Evolutionary conservation across 2,888 invertebrate species (phyloP).

Genomic region (Trissoscelio sp.): DNA sequence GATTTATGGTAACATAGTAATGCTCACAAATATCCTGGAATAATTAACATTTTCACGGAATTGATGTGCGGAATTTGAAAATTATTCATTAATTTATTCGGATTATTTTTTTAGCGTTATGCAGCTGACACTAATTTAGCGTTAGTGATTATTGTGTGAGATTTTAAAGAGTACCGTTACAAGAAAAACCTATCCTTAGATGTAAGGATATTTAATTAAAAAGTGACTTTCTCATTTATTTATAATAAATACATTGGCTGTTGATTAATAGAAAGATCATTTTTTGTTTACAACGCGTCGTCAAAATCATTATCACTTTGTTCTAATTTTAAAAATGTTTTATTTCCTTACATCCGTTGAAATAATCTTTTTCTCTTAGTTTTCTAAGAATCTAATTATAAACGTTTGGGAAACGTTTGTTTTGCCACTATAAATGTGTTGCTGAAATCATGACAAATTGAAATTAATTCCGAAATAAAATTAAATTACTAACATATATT

Average conservation of each 20-base stretch:
- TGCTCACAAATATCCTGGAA: slow-evolving; percentile 36
- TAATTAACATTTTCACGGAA: slow-evolving; percentile 47
- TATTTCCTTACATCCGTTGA: slow-evolving; percentile 40
- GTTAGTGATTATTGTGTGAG: not conserved
- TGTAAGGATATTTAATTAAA: too few species aligned
- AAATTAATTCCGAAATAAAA: slow-evolving; percentile 59
- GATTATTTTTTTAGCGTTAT: not conserved
- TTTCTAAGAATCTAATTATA: slow-evolving; percentile 50
- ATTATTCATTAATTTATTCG: slow-evolving; percentile 29
- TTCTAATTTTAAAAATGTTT: slow-evolving; percentile 46
- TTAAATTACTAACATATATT: slow-evolving; percentile 32
- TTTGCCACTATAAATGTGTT: slow-evolving; percentile 48
- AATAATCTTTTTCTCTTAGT: slow-evolving; percentile 23
- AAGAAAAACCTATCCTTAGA: too few species aligned
- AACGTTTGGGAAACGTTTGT: slow-evolving; percentile 18
- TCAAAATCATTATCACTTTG: too few species aligned
- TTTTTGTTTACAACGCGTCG: too few species aligned
- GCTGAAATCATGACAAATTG: slow-evolving; percentile 62
- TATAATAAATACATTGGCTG: too few species aligned
- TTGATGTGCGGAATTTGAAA: slow-evolving; percentile 24
- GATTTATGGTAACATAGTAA: slow-evolving; percentile 46
- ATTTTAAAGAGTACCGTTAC: not conserved
- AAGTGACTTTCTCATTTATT: too few species aligned
- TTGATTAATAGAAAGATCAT: too few species aligned
- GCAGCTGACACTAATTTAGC: not conserved